Conservation (phyloP, 2,888 invertebrate species). For the Nesidiocoris tenuis region DNA sequence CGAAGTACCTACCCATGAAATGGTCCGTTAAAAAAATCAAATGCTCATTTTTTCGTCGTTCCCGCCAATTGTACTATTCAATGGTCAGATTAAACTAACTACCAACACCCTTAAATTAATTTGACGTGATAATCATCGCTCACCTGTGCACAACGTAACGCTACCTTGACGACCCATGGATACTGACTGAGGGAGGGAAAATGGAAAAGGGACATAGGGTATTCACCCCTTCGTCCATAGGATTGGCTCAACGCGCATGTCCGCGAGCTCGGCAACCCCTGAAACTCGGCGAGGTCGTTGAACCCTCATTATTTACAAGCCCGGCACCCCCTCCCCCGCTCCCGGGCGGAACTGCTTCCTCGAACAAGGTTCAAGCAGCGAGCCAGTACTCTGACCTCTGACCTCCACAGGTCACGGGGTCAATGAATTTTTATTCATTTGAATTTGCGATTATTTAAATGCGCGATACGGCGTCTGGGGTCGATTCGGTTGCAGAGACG, state of each 20-base stretch:
- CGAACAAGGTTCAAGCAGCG: conserved; percentile 5
- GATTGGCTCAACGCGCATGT: neutral
- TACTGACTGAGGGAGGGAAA: conserved; percentile 20
- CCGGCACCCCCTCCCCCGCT: conserved; percentile 3
- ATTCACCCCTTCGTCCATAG: neutral
- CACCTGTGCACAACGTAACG: conserved; percentile 33
- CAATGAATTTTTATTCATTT: too few relatives aligned
- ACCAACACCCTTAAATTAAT: too few relatives aligned
- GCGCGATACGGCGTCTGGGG: too few relatives aligned
- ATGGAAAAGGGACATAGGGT: neutral
- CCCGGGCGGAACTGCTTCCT: neutral
- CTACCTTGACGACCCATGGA: conserved; percentile 42
- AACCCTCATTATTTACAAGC: conserved; percentile 12
- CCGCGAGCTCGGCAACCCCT: neutral
- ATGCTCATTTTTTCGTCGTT: too few relatives aligned
- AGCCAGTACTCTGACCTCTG: conserved; percentile 7
- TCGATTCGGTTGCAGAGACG: too few relatives aligned
- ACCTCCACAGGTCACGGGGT: conserved; percentile 30
- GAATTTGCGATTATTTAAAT: too few relatives aligned
- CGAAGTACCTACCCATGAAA: too few relatives aligned
- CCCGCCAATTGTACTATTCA: too few relatives aligned
- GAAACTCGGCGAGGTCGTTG: conserved; percentile 6
- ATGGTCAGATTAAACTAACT: too few relatives aligned
- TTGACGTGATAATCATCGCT: too few relatives aligned
- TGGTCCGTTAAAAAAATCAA: too few relatives aligned